A percentile compares a stretch with the other conserved stretches of the same genome.
These are phyloP conservation scores for Chloroceryle amazona DNA, from an alignment of 2,797 vertebrate genomes.

Conservation along the genomic window DNA sequence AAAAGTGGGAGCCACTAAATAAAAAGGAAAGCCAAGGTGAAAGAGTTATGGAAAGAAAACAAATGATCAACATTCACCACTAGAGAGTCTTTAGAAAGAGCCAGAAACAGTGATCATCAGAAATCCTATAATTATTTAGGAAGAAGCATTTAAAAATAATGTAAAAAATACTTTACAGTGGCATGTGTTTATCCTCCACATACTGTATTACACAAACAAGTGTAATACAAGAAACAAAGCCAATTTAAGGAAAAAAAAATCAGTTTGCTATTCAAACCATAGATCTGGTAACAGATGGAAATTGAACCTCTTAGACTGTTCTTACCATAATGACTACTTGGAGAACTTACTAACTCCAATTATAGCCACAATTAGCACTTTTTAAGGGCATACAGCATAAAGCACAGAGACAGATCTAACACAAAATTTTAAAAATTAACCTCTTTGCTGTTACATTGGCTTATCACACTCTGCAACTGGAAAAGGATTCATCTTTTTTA, in stretches of 20 bases:
- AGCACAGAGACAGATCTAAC: constrained; percentile 28
- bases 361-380: constrained; percentile 64
- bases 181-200: neutral
- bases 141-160: neutral
- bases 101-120: neutral
- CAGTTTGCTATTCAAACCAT: constrained; percentile 17
- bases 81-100: neutral
- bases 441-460: neutral
- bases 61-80: neutral
- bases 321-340: constrained; percentile 52
- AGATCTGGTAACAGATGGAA: constrained; percentile 65
- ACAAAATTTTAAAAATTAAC: neutral
- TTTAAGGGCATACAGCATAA: constrained; percentile 20
- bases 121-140: neutral
- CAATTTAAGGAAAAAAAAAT: neutral
- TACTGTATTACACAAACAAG: constrained; percentile 11
- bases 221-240: constrained; percentile 32
- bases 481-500: constrained; percentile 11
- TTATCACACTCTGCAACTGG: neutral
- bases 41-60: neutral
- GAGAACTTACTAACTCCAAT: constrained; percentile 54
- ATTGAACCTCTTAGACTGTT: constrained; percentile 51
- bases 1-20: neutral
- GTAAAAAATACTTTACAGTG: neutral
- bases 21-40: neutral